Percentiles rank a stretch among this genome's conserved stretches.
Conservation (phyloP, 2,113 vertebrate genomes). For the Nesogale talazaci region DNA sequence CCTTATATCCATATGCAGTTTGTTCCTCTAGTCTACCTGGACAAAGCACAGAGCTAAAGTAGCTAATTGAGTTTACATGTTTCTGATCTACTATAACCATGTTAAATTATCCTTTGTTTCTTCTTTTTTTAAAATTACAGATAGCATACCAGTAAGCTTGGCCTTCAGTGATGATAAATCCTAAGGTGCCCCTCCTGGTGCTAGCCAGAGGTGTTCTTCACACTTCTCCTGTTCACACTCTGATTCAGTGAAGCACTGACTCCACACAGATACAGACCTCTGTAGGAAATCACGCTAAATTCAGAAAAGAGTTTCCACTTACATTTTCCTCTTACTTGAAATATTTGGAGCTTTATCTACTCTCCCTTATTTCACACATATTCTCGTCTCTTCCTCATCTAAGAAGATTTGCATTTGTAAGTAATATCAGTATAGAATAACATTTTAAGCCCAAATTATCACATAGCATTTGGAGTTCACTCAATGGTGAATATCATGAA, state of each 20-base stretch:
- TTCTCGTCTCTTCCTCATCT: conserved; percentile 30
- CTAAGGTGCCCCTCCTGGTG: not conserved
- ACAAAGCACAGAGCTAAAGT: too few species aligned
- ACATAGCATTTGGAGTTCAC: not conserved
- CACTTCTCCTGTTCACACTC: not conserved
- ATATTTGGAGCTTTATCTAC: conserved; percentile 10
- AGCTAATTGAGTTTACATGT: not conserved
- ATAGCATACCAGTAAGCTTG: not conserved
- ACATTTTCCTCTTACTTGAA: not conserved
- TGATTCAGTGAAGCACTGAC: conserved; percentile 18
- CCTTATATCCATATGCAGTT: too few species aligned
- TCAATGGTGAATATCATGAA: not conserved
- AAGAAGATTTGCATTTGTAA: conserved; percentile 1
- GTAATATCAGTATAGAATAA: not conserved
- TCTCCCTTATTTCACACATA: conserved; percentile 3
- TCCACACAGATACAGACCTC: not conserved
- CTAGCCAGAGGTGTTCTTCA: not conserved
- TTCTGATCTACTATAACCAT: too few species aligned
- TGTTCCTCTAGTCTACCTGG: too few species aligned
- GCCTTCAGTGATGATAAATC: not conserved
- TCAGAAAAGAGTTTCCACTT: not conserved
- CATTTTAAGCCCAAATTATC: conserved; percentile 24
- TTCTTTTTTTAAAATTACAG: not conserved
- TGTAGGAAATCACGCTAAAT: not conserved
- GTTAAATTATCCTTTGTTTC: not conserved